A percentile compares a stretch with the other conserved stretches of the same genome.
Evolutionary conservation across 2,113 vertebrate species (phyloP).

Genomic region (Condylura cristata): DNA sequence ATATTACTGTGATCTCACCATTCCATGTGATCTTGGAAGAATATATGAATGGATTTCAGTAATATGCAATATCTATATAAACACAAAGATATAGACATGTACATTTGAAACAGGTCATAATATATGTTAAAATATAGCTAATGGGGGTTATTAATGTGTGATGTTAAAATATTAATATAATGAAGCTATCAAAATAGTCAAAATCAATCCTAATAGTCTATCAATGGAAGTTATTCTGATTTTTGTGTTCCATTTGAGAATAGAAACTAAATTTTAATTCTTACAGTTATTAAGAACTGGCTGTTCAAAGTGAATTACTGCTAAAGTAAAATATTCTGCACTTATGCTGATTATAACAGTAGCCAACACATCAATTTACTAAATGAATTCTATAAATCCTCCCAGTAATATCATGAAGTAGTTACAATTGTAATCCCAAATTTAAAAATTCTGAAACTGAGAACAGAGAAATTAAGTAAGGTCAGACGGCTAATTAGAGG

Average conservation of each 20-base stretch:
- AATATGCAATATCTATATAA: not conserved
- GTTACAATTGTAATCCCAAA: not conserved
- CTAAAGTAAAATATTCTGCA: not conserved
- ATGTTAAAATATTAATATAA: not conserved
- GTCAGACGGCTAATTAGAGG: not conserved
- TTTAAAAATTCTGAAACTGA: not conserved
- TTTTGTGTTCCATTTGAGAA: not conserved
- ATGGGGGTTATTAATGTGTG: not conserved
- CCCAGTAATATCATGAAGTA: not conserved
- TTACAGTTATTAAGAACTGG: not conserved
- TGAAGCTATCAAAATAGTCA: not conserved
- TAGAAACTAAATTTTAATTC: not conserved
- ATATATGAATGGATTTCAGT: not conserved
- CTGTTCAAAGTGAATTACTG: not conserved
- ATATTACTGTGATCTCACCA: not conserved
- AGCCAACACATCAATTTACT: not conserved
- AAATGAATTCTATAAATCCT: conserved; percentile 3
- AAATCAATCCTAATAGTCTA: not conserved
- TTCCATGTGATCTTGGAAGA: not conserved
- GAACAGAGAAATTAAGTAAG: not conserved
- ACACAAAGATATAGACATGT: not conserved
- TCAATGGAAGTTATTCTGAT: not conserved
- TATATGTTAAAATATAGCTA: not conserved
- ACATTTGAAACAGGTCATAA: not conserved
- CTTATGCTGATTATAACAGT: not conserved